Evolutionary conservation across 2,797 vertebrate species (phyloP), one percentile per base, ranked within the genome.

Genomic region (Sciurus vulgaris): DNA sequence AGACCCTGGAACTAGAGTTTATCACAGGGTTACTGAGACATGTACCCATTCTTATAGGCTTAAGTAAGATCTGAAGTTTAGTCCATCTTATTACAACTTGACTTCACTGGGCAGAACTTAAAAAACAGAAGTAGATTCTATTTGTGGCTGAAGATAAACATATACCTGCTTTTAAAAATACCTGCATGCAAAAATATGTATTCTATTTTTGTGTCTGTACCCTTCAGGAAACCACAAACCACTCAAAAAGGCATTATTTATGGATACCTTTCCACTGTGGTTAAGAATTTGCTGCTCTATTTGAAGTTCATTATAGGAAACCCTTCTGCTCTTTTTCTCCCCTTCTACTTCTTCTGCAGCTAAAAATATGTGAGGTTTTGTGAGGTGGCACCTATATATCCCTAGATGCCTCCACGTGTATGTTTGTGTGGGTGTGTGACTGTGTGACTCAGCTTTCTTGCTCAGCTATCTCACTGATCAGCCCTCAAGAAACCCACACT

Each of bases 381-480:
- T 65, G 76, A 96, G 94, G 94, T 91, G 76, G 49, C 69, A 89
- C 61, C 44, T 96, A 65, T n/a, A 93, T 94, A 82, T 87, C 54
- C 22, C 56, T 73, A 33, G 47, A 38, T 79, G 44, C 15, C 5
- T 93, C 44, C 70, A 7, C 0, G 4, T 79, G 20, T 91, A 70
- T 89, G 12, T 63, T 17, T 94, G 72, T 65, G 81, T n/a, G 44
- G 2, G 69, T 93, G 49, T 79, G 47, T 33, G 72, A 70, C 51
- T 91, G 18, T 20, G 13, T 91, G 86, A 94, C 26, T 94, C 79
- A 89, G 15, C 24, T 59, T 94, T 88, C 74, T 83, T 11, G 28
- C 70, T 86, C 26, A 69, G 74, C 28, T 49, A 44, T 81, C 65
- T 96, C 47, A 76, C 38, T 65, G 82, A 73, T 74, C 41, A 61